Percentiles rank a stretch among this genome's conserved stretches.
Conservation (phyloP, 2,797 vertebrate species). For the Dermochelys coriacea region DNA sequence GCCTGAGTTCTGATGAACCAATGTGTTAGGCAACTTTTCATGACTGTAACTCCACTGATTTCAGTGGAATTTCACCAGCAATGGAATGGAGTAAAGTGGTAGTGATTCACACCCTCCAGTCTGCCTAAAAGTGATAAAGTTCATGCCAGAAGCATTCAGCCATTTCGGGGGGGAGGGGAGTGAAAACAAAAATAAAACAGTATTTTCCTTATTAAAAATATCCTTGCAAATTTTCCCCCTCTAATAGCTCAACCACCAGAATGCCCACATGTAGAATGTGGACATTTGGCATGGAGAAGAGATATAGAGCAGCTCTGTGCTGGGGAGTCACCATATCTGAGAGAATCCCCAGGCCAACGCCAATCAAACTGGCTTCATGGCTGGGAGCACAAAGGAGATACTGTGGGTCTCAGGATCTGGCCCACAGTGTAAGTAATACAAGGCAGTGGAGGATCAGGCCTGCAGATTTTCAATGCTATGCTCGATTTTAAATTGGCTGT, state of each 20-base stretch:
- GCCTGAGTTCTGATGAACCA: not conserved
- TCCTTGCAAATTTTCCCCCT: too few species aligned
- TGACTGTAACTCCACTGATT: not conserved
- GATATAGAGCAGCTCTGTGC: not conserved
- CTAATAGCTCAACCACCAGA: not conserved
- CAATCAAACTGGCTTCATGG: not conserved
- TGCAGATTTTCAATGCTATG: not conserved
- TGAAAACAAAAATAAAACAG: too few species aligned
- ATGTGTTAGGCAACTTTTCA: not conserved
- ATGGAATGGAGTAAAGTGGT: not conserved
- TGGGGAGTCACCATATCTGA: not conserved
- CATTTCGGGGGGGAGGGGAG: too few species aligned
- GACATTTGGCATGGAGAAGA: not conserved
- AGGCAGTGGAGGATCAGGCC: not conserved
- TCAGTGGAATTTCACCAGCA: not conserved
- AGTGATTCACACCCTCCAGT: not conserved
- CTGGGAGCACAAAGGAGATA: not conserved
- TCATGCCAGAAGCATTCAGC: not conserved
- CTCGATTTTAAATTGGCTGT: not conserved
- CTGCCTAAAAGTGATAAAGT: not conserved
- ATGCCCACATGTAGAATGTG: not conserved
- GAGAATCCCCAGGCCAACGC: not conserved
- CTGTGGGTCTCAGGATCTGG: rapidly evolving
- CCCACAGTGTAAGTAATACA: not conserved
- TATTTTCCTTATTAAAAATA: too few species aligned